Percentiles rank a stretch among this genome's conserved stretches.
These are phyloP conservation scores for Campoplex nolae DNA, from an alignment of 2,888 invertebrate species.

Conservation along the genomic window DNA sequence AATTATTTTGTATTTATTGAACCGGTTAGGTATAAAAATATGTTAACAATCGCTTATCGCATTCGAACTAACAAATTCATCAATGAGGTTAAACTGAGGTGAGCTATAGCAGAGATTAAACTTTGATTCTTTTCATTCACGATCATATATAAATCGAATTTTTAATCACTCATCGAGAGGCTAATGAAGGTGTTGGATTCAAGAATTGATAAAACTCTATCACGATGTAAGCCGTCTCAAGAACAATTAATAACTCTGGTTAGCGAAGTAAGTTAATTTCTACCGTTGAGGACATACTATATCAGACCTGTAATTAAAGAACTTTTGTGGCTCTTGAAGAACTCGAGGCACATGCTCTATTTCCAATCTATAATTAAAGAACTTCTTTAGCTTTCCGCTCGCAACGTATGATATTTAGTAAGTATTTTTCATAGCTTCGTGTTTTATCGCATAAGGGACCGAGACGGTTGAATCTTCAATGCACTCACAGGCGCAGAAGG, in stretches of 20 bases:
- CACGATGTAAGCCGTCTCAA: too few relatives aligned
- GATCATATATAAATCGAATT: neutral
- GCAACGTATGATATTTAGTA: neutral
- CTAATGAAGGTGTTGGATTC: neutral
- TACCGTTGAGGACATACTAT: neutral
- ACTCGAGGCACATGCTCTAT: too few relatives aligned
- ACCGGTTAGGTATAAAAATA: too few relatives aligned
- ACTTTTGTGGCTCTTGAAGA: neutral
- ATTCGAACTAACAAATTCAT: too few relatives aligned
- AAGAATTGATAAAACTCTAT: neutral
- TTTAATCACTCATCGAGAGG: neutral
- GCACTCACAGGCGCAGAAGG: neutral
- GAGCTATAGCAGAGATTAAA: neutral
- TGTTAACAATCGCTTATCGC: too few relatives aligned
- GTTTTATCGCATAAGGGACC: neutral
- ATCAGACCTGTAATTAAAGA: neutral
- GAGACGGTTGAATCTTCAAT: neutral
- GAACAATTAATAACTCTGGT: constrained; percentile 7
- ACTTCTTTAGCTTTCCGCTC: neutral
- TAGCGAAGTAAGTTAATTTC: constrained; percentile 13
- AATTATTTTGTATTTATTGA: too few relatives aligned
- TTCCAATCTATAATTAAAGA: neutral
- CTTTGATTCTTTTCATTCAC: neutral
- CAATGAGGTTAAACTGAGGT: too few relatives aligned
- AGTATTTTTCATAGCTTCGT: neutral